Base-by-base conservation (phyloP, 2,888 invertebrate genomes). In the Merodon equestris region DNA sequence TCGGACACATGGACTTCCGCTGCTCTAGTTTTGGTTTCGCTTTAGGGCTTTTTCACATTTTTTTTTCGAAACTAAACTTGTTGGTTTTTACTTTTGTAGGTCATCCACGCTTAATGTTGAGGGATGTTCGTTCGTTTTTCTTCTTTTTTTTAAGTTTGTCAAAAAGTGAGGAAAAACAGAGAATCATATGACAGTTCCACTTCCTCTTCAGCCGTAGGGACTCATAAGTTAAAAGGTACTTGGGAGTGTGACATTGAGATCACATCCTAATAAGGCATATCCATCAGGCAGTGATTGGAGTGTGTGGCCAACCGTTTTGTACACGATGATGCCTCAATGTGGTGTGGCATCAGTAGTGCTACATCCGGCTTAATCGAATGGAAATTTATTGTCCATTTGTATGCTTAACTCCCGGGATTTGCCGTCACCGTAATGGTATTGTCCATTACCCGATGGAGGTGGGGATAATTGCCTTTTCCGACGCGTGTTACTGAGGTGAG, bases 321-420 rank as follows among this genome's bases (percentile, higher is more conserved):
- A n/a, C n/a, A n/a, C n/a, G n/a, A n/a, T n/a, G n/a, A n/a, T n/a
- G n/a, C n/a, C n/a, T n/a, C n/a, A n/a, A n/a, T n/a, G n/a, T n/a
- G n/a, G n/a, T n/a, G n/a, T n/a, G n/a, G n/a, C n/a, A n/a, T n/a
- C n/a, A n/a, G n/a, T n/a, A n/a, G n/a, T 10, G 38, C 27, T 68
- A 17, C 50, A 71, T 60, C 58, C 57, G 54, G 58, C 42, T 76
- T 40, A 60, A 60, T 66, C 71, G 76, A 66, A 66, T 66, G 76
- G 66, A 76, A 76, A 76, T 76, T 60, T 72, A 76, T 66, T 72
- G 76, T 56, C 72, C 66, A 67, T 76, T 76, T 76, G 66, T 76
- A 56, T 40, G 66, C 72, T 57, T 76, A 76, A 72, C 72, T 71
- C 51, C 60, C 50, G 60, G 61, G 50, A 57, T 66, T 72, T 72